Conservation (phyloP, 2,113 vertebrate species). For the Notothenia rossii region DNA sequence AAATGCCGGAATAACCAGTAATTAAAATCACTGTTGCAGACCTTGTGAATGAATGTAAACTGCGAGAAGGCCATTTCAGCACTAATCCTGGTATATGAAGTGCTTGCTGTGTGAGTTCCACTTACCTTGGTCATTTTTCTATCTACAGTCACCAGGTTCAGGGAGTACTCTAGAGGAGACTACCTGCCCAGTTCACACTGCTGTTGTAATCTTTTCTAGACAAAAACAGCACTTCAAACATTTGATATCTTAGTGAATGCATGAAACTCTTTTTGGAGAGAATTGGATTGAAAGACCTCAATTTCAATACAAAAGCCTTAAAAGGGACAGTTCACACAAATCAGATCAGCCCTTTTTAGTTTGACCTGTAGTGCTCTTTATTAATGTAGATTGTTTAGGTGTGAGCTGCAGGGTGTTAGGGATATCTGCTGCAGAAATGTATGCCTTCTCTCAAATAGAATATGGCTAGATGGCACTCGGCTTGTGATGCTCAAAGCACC, state of each 20-base stretch:
- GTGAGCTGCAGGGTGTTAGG: too few species aligned
- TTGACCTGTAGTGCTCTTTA: too few species aligned
- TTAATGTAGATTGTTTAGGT: too few species aligned
- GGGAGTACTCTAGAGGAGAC: conserved; percentile 35
- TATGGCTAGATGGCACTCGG: too few species aligned
- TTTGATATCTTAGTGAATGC: too few species aligned
- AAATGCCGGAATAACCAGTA: background rate
- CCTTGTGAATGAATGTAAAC: background rate
- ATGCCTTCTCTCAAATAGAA: too few species aligned
- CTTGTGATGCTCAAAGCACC: too few species aligned
- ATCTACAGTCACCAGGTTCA: conserved; percentile 37
- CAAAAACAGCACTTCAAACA: too few species aligned
- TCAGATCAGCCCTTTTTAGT: too few species aligned
- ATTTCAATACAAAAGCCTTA: background rate
- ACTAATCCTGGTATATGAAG: background rate
- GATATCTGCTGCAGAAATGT: too few species aligned
- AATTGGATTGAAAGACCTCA: background rate
- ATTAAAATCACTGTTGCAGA: background rate
- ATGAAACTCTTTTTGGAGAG: background rate
- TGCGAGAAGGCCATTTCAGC: background rate
- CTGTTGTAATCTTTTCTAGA: background rate
- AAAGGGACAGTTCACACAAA: too few species aligned
- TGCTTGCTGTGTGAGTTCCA: background rate
- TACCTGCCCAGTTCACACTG: conserved; percentile 38
- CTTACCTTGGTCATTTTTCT: conserved; percentile 39